These are phyloP conservation scores for Hydrozoanthus tunicans DNA, from an alignment of 64 coral and sea anemone species.

Conservation along the genomic window DNA sequence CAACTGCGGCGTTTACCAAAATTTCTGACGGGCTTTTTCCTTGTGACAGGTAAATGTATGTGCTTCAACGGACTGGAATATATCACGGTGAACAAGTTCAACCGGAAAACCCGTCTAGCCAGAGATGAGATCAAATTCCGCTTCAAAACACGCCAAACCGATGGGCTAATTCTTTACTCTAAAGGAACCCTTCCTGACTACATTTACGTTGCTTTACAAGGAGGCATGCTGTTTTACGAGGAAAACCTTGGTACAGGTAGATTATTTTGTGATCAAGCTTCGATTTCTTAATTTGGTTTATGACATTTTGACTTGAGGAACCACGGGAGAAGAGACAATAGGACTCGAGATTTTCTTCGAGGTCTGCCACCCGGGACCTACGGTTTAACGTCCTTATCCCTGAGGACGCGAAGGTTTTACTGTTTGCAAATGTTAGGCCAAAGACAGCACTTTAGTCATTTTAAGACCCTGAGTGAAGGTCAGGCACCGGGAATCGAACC, in stretches of 20 bases:
- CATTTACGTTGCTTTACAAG: constrained; percentile 39
- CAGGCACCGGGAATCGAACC: no score
- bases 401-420: no score
- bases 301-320: no score
- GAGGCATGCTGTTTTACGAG: constrained; percentile 46
- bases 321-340: no score
- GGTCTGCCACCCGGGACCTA: no score
- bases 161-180: constrained; percentile 28
- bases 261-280: background rate
- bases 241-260: constrained; percentile 44
- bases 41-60: constrained; percentile 40
- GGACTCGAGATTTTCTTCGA: no score
- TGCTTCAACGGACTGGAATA: constrained; percentile 46
- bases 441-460: no score
- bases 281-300: no score
- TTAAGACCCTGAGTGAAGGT: no score
- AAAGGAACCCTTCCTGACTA: constrained; percentile 49
- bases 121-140: constrained; percentile 41
- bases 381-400: no score
- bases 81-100: constrained; percentile 28
- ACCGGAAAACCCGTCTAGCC: background rate
- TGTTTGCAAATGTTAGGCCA: no score
- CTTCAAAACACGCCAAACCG: constrained; percentile 20
- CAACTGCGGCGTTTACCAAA: background rate
- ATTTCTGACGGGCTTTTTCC: background rate